phyloP scores from a whole-genome alignment of 2,888 invertebrate genomes.

The Drosophila cracens region DNA sequence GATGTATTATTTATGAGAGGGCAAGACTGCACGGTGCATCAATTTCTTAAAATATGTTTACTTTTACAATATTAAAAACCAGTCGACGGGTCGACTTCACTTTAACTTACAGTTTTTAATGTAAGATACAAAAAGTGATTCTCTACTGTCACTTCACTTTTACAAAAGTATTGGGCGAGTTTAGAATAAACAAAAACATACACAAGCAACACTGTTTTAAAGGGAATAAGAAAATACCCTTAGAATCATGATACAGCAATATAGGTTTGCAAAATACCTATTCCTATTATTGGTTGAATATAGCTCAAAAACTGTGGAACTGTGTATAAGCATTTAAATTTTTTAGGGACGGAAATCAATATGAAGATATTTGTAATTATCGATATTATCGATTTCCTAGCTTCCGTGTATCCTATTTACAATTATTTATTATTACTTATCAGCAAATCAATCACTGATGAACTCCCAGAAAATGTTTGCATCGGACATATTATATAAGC shows the following conservation, averaged over 20 bases:
- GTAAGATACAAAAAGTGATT: background rate
- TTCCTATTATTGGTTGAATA: background rate
- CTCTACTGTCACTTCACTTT: background rate
- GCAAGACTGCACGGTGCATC: background rate
- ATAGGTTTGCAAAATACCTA: background rate
- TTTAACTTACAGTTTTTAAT: background rate
- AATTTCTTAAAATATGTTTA: background rate
- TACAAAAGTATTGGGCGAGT: background rate
- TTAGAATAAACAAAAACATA: background rate
- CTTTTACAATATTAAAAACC: background rate
- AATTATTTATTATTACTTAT: background rate
- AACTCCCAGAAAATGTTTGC: too few species aligned
- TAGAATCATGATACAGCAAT: background rate
- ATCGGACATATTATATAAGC: too few species aligned
- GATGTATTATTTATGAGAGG: background rate
- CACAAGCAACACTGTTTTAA: background rate
- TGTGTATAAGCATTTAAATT: background rate
- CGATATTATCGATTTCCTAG: background rate
- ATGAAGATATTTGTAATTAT: background rate
- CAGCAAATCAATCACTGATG: background rate
- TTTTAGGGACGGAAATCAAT: fast-evolving
- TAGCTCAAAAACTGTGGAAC: background rate
- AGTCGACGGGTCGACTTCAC: background rate
- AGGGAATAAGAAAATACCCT: background rate
- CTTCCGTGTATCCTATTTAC: background rate